phyloP scores from a whole-genome alignment of 2,113 vertebrate genomes.

The Mus spicilegus region DNA sequence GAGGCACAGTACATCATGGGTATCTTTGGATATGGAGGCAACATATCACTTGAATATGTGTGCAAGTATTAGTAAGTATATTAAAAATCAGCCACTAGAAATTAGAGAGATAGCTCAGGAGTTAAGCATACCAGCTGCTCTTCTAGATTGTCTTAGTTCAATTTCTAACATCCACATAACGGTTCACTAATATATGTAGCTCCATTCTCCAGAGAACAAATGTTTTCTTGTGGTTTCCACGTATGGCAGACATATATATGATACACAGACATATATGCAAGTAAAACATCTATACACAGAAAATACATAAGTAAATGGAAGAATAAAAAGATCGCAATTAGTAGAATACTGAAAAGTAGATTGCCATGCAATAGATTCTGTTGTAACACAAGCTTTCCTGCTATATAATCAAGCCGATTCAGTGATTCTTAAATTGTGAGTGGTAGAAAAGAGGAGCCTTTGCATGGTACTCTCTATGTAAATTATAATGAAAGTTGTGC shows the following conservation, averaged over 20 bases:
- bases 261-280: not conserved
- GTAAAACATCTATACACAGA: not conserved
- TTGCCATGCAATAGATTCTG: not conserved
- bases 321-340: not conserved
- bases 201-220: not conserved
- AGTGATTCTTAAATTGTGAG: not conserved
- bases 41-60: not conserved
- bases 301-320: not conserved
- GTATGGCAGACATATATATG: not conserved
- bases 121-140: not conserved
- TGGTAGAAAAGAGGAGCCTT: not conserved
- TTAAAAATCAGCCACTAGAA: not conserved
- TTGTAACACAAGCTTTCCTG: not conserved
- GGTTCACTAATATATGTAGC: not conserved
- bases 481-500: not conserved
- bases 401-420: not conserved
- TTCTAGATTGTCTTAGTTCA: not conserved
- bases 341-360: not conserved
- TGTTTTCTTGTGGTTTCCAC: not conserved
- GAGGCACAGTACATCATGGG: rapidly evolving
- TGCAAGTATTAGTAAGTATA: not conserved
- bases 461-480: too few species aligned
- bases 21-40: not conserved
- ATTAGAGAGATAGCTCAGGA: not conserved
- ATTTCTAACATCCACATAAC: not conserved